Conservation (phyloP, 2,888 invertebrate genomes). For the Alviniconcha strummeri region DNA sequence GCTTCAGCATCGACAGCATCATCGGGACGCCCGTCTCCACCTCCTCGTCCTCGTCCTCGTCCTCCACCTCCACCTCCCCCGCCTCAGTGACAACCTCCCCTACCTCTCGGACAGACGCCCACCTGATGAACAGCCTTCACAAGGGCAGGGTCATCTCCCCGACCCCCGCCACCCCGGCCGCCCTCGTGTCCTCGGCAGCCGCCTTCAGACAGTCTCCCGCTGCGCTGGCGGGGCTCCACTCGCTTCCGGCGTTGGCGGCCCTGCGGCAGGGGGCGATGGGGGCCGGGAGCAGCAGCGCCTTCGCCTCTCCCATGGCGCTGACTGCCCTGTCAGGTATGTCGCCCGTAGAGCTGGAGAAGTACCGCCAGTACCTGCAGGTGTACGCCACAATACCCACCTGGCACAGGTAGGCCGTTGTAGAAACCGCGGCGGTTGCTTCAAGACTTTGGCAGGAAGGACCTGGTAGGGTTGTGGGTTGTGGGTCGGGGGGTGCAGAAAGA, state of each 20-base stretch:
- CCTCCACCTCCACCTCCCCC: constrained; percentile 33
- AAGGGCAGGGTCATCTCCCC: neutral
- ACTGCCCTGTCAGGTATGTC: constrained; percentile 55
- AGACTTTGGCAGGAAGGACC: too few relatives aligned
- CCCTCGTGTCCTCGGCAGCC: constrained; percentile 19
- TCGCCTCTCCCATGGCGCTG: constrained; percentile 57
- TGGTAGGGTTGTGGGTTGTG: too few relatives aligned
- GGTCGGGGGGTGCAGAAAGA: too few relatives aligned
- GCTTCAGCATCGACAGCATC: constrained; percentile 78
- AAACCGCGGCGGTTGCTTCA: too few relatives aligned
- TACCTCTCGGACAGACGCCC: constrained; percentile 11
- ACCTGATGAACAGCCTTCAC: constrained; percentile 10
- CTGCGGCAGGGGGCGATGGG: constrained; percentile 45
- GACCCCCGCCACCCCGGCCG: neutral
- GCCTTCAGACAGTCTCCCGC: constrained; percentile 41
- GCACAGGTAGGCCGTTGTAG: constrained; percentile 42
- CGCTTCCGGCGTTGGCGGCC: constrained; percentile 42
- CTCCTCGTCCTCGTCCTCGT: constrained; percentile 37
- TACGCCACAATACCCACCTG: constrained; percentile 58
- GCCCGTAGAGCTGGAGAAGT: constrained; percentile 67
- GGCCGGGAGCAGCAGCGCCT: constrained; percentile 50
- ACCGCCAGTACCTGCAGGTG: constrained; percentile 65
- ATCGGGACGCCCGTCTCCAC: constrained; percentile 72
- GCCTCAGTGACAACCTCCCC: constrained; percentile 19
- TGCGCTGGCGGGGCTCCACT: constrained; percentile 30